Evolutionary conservation across 2,113 vertebrate species (phyloP).

Genomic region (Anarhynchus alexandrinus): DNA sequence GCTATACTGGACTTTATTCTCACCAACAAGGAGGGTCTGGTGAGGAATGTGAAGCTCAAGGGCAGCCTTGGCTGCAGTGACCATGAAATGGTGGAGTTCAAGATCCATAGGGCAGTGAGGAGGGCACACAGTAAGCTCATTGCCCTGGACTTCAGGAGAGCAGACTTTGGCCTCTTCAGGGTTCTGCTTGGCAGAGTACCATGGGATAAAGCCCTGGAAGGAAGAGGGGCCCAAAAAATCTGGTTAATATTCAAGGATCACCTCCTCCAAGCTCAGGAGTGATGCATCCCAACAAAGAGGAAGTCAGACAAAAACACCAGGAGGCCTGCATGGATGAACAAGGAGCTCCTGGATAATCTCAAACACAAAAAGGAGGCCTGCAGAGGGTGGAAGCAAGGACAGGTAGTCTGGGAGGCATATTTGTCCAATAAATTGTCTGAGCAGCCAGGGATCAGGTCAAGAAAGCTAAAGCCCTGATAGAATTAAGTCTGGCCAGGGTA

Average conservation of each 20-base stretch:
- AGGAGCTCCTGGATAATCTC: not conserved
- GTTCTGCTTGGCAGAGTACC: not conserved
- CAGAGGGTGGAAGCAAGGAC: not conserved
- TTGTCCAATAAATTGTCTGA: not conserved
- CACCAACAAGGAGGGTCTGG: not conserved
- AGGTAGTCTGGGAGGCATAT: not conserved
- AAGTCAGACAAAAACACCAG: not conserved
- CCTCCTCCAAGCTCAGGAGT: not conserved
- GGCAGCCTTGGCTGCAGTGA: not conserved
- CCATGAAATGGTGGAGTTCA: not conserved
- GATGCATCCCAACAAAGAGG: not conserved
- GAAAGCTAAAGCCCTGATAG: not conserved
- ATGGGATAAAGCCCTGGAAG: not conserved
- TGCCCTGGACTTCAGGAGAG: not conserved
- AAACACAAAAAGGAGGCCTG: not conserved
- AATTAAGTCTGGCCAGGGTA: not conserved
- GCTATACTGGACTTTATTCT: not conserved
- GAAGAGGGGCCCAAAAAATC: not conserved
- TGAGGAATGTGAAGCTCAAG: not conserved
- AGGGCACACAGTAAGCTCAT: not conserved
- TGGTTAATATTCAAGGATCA: not conserved
- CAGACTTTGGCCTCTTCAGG: not conserved
- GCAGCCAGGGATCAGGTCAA: not conserved
- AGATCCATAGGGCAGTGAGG: not conserved
- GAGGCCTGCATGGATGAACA: not conserved